These are phyloP conservation scores for Castor canadensis DNA, from an alignment of 2,113 vertebrate genomes.

Conservation along the genomic window DNA sequence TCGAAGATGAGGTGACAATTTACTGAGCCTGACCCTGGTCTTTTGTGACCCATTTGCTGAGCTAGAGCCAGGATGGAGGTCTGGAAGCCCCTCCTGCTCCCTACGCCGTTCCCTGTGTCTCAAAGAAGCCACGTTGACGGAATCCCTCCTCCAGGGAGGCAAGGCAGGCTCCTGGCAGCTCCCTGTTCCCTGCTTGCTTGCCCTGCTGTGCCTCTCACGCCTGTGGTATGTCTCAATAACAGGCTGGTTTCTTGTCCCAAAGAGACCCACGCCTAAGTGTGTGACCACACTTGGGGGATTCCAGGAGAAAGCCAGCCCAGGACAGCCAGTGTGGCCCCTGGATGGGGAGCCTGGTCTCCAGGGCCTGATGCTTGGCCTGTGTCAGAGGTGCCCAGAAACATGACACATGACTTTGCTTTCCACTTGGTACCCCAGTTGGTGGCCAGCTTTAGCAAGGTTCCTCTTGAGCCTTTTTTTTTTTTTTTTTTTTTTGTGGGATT, in stretches of 20 bases:
- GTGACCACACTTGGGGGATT: background rate
- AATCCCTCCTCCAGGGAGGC: slow-evolving; percentile 23
- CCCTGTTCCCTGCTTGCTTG: background rate
- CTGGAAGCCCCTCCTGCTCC: background rate
- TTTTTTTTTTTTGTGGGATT: too few species aligned
- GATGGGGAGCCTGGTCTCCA: background rate
- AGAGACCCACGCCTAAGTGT: slow-evolving; percentile 33
- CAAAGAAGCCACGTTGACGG: slow-evolving; percentile 58
- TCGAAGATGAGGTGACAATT: background rate
- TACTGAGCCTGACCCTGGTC: background rate
- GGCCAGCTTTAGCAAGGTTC: background rate
- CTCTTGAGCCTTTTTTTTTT: background rate
- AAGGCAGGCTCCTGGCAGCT: slow-evolving; percentile 42
- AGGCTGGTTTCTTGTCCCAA: slow-evolving; percentile 50
- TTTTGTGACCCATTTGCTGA: background rate
- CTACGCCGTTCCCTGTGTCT: background rate
- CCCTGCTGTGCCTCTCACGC: slow-evolving; percentile 29
- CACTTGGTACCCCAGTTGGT: fast-evolving
- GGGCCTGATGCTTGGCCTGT: background rate
- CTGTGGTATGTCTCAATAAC: slow-evolving; percentile 68
- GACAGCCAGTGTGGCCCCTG: background rate
- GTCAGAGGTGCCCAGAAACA: background rate
- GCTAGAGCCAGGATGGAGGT: fast-evolving
- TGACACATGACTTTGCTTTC: background rate
- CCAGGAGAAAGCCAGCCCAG: background rate